Evolutionary conservation across 2,113 vertebrate species (phyloP).

Genomic region (Apus apus): DNA sequence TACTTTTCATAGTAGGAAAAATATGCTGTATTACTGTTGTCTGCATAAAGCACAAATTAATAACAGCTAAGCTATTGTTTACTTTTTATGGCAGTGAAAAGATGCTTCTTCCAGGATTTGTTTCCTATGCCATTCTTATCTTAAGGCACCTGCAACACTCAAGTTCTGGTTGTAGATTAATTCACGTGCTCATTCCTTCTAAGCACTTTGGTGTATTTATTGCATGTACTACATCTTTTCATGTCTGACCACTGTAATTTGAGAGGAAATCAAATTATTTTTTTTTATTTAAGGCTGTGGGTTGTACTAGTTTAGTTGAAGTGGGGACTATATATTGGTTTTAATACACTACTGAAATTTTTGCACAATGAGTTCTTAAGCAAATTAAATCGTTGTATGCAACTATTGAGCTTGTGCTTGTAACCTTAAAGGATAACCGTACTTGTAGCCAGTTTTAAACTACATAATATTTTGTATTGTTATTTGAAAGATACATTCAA

Average conservation of each 20-base stretch:
- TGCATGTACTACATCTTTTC: not conserved
- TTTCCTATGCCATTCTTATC: not conserved
- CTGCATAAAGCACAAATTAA: not conserved
- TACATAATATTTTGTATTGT: not conserved
- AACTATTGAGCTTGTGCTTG: not conserved
- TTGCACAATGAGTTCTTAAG: not conserved
- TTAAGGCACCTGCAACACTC: not conserved
- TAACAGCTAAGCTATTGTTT: not conserved
- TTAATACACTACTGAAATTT: not conserved
- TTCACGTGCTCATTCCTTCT: not conserved
- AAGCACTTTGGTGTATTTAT: not conserved
- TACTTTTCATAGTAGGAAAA: not conserved
- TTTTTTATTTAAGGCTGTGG: not conserved
- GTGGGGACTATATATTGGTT: not conserved
- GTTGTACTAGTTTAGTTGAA: not conserved
- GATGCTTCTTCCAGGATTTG: not conserved
- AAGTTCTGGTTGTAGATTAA: not conserved
- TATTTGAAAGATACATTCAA: slow-evolving; percentile 31
- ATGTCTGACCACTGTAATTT: slow-evolving; percentile 18
- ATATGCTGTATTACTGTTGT: not conserved
- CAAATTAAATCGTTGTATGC: not conserved
- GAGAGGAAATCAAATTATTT: not conserved
- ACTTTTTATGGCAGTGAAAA: not conserved
- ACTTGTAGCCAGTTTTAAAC: not conserved
- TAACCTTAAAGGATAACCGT: not conserved